phyloP scores from a whole-genome alignment of 2,888 invertebrate species.

The Acronicta alni region DNA sequence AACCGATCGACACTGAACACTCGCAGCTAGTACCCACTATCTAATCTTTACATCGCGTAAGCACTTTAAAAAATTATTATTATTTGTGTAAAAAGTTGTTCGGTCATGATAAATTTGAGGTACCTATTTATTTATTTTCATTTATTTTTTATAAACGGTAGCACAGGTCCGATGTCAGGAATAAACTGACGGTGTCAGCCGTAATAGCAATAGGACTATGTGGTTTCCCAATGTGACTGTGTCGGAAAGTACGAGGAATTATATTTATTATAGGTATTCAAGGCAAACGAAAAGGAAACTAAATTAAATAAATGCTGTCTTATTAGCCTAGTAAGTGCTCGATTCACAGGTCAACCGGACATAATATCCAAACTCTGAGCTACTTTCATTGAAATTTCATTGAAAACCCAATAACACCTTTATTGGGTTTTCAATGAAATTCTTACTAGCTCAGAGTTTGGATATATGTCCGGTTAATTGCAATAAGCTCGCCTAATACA shows the following conservation, averaged over 20 bases:
- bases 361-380: too few species aligned
- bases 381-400: too few species aligned
- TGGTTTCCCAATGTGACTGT: slow-evolving; percentile 44
- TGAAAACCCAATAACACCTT: too few species aligned
- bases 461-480: too few species aligned
- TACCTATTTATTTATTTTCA: background rate
- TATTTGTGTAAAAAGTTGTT: slow-evolving; percentile 11
- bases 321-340: too few species aligned
- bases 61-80: slow-evolving; percentile 13
- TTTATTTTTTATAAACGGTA: slow-evolving; percentile 14
- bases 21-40: slow-evolving; percentile 16
- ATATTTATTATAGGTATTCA: background rate
- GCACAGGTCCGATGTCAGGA: slow-evolving; percentile 7
- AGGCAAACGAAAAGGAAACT: too few species aligned
- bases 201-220: slow-evolving; percentile 18
- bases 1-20: slow-evolving; percentile 29
- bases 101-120: background rate
- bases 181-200: slow-evolving; percentile 26
- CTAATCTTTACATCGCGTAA: slow-evolving; percentile 47
- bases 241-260: slow-evolving; percentile 31
- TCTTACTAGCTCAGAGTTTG: too few species aligned
- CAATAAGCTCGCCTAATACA: too few species aligned
- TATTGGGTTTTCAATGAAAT: too few species aligned
- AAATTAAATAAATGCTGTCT: too few species aligned
- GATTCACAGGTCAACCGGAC: too few species aligned